Base-by-base conservation (phyloP, 2,888 invertebrate genomes). In the Chymomyza procnemis region DNA sequence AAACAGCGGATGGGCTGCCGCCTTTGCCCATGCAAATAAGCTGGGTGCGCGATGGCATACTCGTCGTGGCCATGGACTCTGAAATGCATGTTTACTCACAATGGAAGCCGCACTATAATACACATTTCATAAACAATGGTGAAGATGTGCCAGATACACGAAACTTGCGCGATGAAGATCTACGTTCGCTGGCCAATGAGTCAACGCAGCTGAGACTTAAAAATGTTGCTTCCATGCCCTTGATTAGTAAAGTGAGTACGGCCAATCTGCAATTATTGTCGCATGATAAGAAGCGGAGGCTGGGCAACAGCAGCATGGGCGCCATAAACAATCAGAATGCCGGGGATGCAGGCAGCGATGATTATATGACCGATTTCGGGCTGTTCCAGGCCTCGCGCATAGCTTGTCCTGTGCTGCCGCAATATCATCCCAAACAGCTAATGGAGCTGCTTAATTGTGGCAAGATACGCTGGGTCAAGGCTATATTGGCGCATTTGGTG, bases 21-120 rank as follows among this genome's bases (percentile, higher is more conserved):
- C 99, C 99, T 0, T 91, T 99, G 58, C 99, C 99, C 0, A 99
- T 99, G 96, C 98, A 99, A 90, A 96, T 99, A 83, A 98, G 98
- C 1, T 99, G 99, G 99, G 98, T 99, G 0, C 93, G 99, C 22
- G 99, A 99, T 88, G 99, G 99, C 0, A 97, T 99, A 75, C 92
- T 99, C 1, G 97, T 99, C 0, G 98, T 99, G 1, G 99, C 99
- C 2, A 99, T 99, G 99, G 98, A 99, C 90, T 99, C 98, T 2
- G 99, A 99, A 90, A 99, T 99, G 98, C 98, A 99, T 88, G 98
- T 99, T 0, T 99, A 99, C 90, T 98, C 98, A 0, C 99, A 99
- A 88, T 99, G 99, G 99, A 96, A 96, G 87, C 95, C 96, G 0
- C 88, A 90, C 14, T 87, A 85, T 55, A 78, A 69, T 19, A 85